phyloP scores from a whole-genome alignment of 2,888 invertebrate genomes.

The Orchesellides sinensis region DNA sequence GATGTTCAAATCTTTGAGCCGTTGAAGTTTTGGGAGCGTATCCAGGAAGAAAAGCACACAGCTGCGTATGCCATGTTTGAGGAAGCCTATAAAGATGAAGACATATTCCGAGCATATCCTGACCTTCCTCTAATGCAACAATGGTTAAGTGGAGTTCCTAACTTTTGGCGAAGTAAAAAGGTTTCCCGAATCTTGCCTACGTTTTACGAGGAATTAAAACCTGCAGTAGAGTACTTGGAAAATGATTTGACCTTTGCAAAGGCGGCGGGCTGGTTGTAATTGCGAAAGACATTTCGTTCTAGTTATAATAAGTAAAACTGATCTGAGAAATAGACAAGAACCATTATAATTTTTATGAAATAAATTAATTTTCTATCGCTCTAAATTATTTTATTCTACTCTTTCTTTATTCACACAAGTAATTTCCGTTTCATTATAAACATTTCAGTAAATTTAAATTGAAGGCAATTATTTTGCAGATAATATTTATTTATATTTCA shows the following conservation, averaged over 20 bases:
- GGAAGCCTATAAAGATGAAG: constrained; percentile 23
- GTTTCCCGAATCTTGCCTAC: neutral
- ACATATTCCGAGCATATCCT: neutral
- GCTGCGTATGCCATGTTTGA: constrained; percentile 15
- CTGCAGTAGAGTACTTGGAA: neutral
- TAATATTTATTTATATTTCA: too few relatives aligned
- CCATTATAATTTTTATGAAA: too few relatives aligned
- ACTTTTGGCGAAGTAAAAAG: neutral
- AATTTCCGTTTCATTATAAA: too few relatives aligned
- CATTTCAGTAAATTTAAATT: too few relatives aligned
- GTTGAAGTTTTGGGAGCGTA: neutral
- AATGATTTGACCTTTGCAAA: neutral
- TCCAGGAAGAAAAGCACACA: neutral
- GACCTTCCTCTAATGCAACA: neutral
- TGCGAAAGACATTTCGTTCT: too few relatives aligned
- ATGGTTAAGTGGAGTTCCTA: neutral
- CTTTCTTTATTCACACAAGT: too few relatives aligned
- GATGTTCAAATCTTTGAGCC: constrained; percentile 12
- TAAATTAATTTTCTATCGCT: too few relatives aligned
- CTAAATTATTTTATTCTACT: too few relatives aligned
- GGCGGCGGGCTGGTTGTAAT: neutral
- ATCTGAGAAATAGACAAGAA: too few relatives aligned
- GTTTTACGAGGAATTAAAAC: neutral
- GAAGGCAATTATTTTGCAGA: too few relatives aligned
- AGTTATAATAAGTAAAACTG: too few relatives aligned